Evolutionary conservation across 2,797 vertebrate species (phyloP).

Genomic region (Darevskia nairensis): DNA sequence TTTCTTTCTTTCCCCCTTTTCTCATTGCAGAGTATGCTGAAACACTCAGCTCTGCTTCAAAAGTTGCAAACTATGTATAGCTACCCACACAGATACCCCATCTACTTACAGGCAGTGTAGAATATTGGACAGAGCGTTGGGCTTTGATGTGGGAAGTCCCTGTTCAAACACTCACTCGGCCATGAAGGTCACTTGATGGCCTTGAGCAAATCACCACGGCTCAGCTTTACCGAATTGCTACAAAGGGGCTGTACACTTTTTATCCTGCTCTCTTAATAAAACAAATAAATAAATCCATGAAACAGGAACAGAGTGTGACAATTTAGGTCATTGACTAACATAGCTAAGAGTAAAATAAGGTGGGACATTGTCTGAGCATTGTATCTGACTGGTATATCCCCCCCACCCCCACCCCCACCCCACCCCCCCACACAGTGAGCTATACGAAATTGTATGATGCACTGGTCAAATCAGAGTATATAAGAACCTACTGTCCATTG

Average conservation of each 20-base stretch:
- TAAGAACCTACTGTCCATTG: neutral
- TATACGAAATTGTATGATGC: neutral
- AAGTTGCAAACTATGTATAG: neutral
- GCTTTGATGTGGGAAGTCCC: conserved; percentile 1
- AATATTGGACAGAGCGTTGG: neutral
- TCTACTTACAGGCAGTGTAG: neutral
- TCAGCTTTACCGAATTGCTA: neutral
- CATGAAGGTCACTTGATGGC: neutral
- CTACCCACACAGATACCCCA: neutral
- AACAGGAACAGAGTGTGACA: neutral
- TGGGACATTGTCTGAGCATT: neutral
- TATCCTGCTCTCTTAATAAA: neutral
- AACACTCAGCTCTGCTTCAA: neutral
- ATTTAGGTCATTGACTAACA: neutral
- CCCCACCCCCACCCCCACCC: neutral
- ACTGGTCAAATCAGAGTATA: neutral
- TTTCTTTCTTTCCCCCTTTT: neutral
- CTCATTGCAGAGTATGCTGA: neutral
- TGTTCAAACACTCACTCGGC: neutral
- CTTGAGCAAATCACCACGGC: neutral
- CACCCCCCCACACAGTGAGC: neutral
- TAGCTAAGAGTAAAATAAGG: neutral
- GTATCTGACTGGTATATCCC: neutral
- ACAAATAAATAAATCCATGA: neutral
- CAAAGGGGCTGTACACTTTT: neutral